Conservation (phyloP, 2,113 vertebrate species). For the Macheiramphus alcinus region DNA sequence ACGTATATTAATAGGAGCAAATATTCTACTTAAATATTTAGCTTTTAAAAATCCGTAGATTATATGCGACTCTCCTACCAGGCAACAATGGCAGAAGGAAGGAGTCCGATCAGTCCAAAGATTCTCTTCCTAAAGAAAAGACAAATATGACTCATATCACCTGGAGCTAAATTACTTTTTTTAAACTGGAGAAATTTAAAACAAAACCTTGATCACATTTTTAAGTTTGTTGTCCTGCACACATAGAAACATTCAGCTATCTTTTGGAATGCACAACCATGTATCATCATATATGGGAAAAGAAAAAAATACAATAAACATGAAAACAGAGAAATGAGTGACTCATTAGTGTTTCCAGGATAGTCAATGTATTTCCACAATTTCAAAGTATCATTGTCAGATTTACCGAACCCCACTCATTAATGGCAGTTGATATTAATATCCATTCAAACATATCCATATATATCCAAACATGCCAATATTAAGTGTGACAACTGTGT, state of each 20-base stretch:
- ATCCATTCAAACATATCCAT: neutral
- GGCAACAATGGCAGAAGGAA: neutral
- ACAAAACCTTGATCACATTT: neutral
- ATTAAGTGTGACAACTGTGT: neutral
- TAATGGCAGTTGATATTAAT: neutral
- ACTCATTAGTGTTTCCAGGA: neutral
- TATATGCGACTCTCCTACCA: neutral
- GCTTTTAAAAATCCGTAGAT: neutral
- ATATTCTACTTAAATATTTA: neutral
- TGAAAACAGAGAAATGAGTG: neutral
- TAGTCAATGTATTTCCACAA: neutral
- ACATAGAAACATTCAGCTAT: neutral
- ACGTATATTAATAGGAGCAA: neutral
- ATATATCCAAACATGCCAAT: neutral
- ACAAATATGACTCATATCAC: neutral
- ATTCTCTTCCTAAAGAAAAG: slow-evolving; percentile 17
- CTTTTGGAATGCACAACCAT: neutral
- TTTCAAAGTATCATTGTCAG: neutral
- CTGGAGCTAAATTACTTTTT: neutral
- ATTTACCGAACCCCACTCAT: neutral
- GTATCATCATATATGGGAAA: neutral
- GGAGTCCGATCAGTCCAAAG: neutral
- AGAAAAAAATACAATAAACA: neutral
- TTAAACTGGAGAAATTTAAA: neutral
- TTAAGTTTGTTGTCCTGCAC: neutral